Conservation (phyloP, 1,140 invertebrate species). For the Sycophaga agraensis region DNA sequence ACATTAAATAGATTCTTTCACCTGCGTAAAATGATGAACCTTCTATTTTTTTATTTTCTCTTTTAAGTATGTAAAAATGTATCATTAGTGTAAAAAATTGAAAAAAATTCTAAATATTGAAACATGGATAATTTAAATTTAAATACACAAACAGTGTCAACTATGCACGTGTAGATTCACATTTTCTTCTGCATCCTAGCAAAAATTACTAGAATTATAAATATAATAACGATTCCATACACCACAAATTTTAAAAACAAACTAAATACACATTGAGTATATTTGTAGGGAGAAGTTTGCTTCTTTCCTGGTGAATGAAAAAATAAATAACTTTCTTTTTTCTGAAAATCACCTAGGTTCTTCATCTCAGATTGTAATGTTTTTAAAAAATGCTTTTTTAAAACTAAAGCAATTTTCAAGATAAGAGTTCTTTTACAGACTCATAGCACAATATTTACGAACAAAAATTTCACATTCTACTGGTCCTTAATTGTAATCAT, state of each 20-base stretch:
- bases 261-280: constrained; percentile 16
- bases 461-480: constrained; percentile 13
- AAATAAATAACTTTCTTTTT: background rate
- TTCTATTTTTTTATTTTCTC: constrained; percentile 16
- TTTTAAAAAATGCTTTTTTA: constrained; percentile 4
- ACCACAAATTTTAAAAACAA: constrained; percentile 19
- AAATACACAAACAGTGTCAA: constrained; percentile 12
- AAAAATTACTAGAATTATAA: background rate
- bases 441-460: constrained; percentile 21
- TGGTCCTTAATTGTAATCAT: constrained; percentile 29
- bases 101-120: constrained; percentile 9
- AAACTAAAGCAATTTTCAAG: constrained; percentile 1
- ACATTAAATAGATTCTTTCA: background rate
- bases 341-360: background rate
- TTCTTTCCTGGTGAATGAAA: background rate
- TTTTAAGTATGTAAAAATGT: constrained; percentile 15
- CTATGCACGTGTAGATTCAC: background rate
- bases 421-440: constrained; percentile 13
- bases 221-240: constrained; percentile 9
- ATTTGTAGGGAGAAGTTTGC: constrained; percentile 7
- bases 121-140: constrained; percentile 13
- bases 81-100: constrained; percentile 17
- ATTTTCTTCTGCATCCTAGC: constrained; percentile 4
- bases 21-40: background rate
- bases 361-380: background rate